A percentile compares a stretch with the other conserved stretches of the same genome.
These are phyloP conservation scores for Pagrus major DNA, from an alignment of 2,113 vertebrate genomes.

Conservation along the genomic window DNA sequence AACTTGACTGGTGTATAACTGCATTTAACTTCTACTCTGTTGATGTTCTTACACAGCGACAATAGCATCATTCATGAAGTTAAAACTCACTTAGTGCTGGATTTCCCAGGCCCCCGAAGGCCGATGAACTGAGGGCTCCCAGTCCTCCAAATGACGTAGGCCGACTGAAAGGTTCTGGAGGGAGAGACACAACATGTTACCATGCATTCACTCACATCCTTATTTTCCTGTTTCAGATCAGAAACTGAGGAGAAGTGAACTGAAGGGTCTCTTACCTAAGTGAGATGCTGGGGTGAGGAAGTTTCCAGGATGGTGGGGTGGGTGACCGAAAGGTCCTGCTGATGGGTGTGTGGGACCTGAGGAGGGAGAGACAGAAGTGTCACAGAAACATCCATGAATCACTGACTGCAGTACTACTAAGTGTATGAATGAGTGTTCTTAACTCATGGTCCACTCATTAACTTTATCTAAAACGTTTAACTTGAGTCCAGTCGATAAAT, in stretches of 20 bases:
- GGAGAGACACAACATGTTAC: slow-evolving; percentile 55
- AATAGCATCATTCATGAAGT: slow-evolving; percentile 31
- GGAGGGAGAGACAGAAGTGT: slow-evolving; percentile 12
- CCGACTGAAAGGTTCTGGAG: slow-evolving; percentile 93
- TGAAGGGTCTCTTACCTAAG: slow-evolving; percentile 86
- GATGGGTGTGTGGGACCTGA: slow-evolving; percentile 92
- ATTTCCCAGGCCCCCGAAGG: slow-evolving; percentile 97
- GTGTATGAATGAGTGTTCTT: accelerated
- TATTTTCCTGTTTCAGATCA: neutral
- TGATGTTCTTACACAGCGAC: neutral
- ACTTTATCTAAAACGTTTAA: neutral
- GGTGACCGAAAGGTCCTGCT: slow-evolving; percentile 91
- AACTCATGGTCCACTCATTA: neutral
- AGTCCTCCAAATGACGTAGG: slow-evolving; percentile 93
- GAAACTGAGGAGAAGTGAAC: neutral
- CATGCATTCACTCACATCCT: neutral
- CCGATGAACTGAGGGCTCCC: slow-evolving; percentile 92
- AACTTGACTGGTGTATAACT: neutral
- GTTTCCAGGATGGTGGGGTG: slow-evolving; percentile 92
- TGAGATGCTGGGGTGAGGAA: slow-evolving; percentile 93
- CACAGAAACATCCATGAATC: neutral
- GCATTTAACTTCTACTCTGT: neutral
- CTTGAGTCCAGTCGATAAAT: neutral
- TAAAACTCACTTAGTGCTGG: slow-evolving; percentile 96
- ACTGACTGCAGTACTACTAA: neutral